Base-by-base conservation (phyloP, 2,888 invertebrate genomes). In the Pogonocherus hispidulus region DNA sequence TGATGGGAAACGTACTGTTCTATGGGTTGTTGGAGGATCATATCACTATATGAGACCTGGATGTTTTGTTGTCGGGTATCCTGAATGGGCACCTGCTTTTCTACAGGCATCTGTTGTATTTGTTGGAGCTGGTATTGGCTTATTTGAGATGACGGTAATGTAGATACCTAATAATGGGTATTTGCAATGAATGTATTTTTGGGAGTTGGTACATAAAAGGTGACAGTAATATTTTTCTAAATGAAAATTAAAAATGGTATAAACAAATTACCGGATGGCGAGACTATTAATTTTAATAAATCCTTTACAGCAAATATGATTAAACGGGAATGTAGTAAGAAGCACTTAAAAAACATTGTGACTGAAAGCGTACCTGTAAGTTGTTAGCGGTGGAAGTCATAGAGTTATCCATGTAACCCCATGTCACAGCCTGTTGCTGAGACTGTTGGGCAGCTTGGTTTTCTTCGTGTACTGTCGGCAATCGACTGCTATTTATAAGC, bases 381-480 rank as follows among this genome's bases (percentile, higher is more conserved):
- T 63, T 32, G 37, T 49, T 27, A 23, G 69, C 66, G 5, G 66
- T 54, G 11, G 69, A 62, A 27, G 63, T 54, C 23, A 74, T 66
- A 32, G 54, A 41, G 51, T 60, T 67, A n/a, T 73, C 76, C 37
- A 77, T 37, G 49, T 77, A 78, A 23, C 72, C 74, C 79, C 78
- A 78, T 23, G 37, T 55, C 23, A 67, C 63, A 11, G 49, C 11
- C 37, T 67, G 49, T 41, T 71, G 67, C 5, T 70, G 51, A 35
- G 71, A 62, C 9, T 70, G 55, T 41, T 76, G 76, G 23, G 62
- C 52, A 8, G 63, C 78, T 41, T 74, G 74, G 35, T 71, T 76
- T 80, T 91, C 91, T 84, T 91, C 91, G 71, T 90, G 90, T 66
- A 91, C 90, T 4, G 90, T 86, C 22, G 91, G 88, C 70, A 91